Evolutionary conservation across 92 coral and sea anemone genomes (phyloP).

Genomic region (Epizoanthus rinbou): DNA sequence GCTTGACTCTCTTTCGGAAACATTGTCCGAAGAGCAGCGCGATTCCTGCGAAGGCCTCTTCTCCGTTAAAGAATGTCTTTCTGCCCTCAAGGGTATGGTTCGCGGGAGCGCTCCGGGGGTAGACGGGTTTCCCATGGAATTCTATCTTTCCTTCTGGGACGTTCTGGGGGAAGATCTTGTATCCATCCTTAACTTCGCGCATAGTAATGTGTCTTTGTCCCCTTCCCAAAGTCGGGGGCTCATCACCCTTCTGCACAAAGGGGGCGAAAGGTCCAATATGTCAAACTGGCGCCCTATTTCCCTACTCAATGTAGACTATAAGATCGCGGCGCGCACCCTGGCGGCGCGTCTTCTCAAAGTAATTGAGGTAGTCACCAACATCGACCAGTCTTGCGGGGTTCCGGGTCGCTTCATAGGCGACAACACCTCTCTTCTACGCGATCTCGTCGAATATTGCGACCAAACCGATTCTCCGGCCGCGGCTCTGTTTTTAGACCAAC

Average conservation of each 20-base stretch:
- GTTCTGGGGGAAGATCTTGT: not conserved
- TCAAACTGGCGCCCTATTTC: not conserved
- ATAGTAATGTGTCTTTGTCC: not conserved
- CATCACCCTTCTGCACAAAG: not conserved
- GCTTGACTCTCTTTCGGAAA: not conserved
- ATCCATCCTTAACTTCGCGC: not conserved
- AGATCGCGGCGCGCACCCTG: not conserved
- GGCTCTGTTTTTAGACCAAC: too few species aligned
- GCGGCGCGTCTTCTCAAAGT: too few species aligned
- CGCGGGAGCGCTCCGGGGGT: not conserved
- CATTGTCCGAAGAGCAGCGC: not conserved
- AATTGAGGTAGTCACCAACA: too few species aligned
- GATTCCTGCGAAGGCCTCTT: not conserved
- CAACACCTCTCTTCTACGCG: too few species aligned
- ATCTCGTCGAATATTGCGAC: too few species aligned
- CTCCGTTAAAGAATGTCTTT: not conserved
- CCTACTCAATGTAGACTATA: slow-evolving; percentile 6
- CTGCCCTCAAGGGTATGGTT: not conserved
- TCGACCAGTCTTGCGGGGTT: too few species aligned
- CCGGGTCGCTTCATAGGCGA: too few species aligned
- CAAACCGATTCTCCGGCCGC: too few species aligned
- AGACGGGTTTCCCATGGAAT: not conserved
- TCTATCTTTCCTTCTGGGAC: not conserved
- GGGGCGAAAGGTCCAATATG: not conserved
- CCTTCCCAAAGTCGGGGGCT: not conserved